Evolutionary conservation across 1,140 invertebrate species (phyloP).

Genomic region (Bilobella aurantiaca): DNA sequence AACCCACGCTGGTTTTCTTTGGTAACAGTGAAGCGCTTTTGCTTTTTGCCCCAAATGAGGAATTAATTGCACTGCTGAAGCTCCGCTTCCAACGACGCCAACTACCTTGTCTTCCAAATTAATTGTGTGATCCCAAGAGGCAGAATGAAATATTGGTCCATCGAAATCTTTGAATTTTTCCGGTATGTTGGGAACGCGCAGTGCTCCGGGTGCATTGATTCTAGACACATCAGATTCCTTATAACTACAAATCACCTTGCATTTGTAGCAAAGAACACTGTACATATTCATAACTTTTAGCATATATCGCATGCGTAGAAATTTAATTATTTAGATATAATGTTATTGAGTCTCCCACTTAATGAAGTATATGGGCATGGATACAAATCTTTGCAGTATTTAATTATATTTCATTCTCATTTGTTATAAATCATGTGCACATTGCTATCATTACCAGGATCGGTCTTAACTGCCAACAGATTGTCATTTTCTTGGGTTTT

Average conservation of each 20-base stretch:
- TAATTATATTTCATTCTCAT: too few species aligned
- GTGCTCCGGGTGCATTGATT: conserved; percentile 9
- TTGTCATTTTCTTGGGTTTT: too few species aligned
- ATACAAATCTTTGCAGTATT: too few species aligned
- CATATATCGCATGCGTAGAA: too few species aligned
- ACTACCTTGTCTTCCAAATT: conserved; percentile 15
- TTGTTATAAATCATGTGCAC: too few species aligned
- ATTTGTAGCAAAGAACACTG: neutral
- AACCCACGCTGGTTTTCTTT: conserved; percentile 20
- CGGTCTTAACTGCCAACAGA: too few species aligned
- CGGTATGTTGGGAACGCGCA: conserved; percentile 11
- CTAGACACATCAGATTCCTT: neutral
- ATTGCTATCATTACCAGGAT: too few species aligned
- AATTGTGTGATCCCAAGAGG: conserved; percentile 15
- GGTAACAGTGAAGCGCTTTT: conserved; percentile 16
- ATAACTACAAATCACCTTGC: neutral
- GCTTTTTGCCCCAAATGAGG: conserved; percentile 18
- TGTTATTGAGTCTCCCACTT: too few species aligned
- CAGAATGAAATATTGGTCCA: conserved; percentile 20
- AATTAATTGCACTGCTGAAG: conserved; percentile 24
- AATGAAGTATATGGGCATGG: too few species aligned
- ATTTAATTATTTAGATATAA: too few species aligned
- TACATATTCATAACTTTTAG: conserved; percentile 13
- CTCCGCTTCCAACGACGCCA: conserved; percentile 20
- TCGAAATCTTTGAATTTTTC: conserved; percentile 16